Conservation (phyloP, 37 sponge, comb jelly and placozoan genomes). For the Oopsacas minuta region DNA sequence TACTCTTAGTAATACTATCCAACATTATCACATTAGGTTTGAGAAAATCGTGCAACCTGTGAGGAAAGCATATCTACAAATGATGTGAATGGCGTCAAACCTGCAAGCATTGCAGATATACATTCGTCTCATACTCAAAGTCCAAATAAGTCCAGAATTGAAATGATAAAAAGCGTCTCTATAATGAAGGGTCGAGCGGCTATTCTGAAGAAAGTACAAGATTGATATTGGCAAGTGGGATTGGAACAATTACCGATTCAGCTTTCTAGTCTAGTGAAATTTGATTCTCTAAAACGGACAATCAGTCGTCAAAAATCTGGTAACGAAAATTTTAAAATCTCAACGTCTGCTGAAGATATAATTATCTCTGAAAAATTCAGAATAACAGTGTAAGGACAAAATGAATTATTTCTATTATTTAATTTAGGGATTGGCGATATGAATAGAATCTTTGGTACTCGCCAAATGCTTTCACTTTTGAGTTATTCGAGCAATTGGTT, state of each 20-base stretch:
- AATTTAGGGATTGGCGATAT: neutral
- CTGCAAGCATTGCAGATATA: neutral
- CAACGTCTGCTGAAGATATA: neutral
- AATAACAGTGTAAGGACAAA: neutral
- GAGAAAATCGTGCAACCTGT: neutral
- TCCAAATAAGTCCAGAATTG: neutral
- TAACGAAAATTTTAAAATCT: neutral
- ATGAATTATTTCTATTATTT: neutral
- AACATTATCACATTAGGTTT: neutral
- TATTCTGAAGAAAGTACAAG: neutral
- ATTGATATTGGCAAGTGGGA: neutral
- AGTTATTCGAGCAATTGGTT: neutral
- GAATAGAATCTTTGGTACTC: neutral
- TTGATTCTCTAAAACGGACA: neutral
- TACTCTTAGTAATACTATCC: neutral
- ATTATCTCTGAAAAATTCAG: neutral
- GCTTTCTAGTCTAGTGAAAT: neutral
- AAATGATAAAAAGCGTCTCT: neutral
- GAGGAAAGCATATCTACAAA: neutral
- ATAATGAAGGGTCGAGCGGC: neutral
- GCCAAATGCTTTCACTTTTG: neutral
- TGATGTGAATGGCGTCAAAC: neutral
- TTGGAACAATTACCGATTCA: neutral
- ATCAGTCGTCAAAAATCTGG: neutral
- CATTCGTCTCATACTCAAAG: neutral